Evolutionary conservation across 1,140 invertebrate species (phyloP).

Genomic region (Anoplolepis gracilipes): DNA sequence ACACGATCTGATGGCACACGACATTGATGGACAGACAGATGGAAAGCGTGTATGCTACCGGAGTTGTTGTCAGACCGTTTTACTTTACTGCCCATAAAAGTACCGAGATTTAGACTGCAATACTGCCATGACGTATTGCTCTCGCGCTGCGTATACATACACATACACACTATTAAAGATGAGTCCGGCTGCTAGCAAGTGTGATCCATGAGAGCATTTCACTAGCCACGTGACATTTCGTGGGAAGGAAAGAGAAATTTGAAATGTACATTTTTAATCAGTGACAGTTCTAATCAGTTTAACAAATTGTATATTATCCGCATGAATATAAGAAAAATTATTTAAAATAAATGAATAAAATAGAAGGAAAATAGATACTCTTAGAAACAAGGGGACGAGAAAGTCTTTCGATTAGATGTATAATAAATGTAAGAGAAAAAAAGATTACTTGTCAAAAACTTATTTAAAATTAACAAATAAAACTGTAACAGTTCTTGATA

Average conservation of each 20-base stretch:
- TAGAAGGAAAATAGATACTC: neutral
- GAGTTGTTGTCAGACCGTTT: constrained; percentile 84
- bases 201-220: constrained; percentile 56
- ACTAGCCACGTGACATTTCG: constrained; percentile 56
- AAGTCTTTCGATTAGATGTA: neutral
- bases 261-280: neutral
- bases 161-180: constrained; percentile 28
- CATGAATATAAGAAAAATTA: neutral
- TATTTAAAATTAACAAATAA: neutral
- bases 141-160: constrained; percentile 69
- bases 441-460: neutral
- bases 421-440: neutral
- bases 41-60: constrained; percentile 73
- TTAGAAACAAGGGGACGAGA: neutral
- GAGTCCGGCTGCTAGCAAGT: constrained; percentile 20
- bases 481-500: neutral
- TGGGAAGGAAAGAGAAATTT: constrained; percentile 22
- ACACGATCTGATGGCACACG: constrained; percentile 59
- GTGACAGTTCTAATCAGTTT: neutral
- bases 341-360: neutral
- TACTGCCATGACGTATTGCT: constrained; percentile 83
- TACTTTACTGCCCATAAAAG: constrained; percentile 86
- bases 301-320: neutral
- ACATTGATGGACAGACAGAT: constrained; percentile 70
- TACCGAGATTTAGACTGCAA: constrained; percentile 85